phyloP scores from a whole-genome alignment of 2,888 invertebrate genomes.

The Lasioglossum vierecki region DNA sequence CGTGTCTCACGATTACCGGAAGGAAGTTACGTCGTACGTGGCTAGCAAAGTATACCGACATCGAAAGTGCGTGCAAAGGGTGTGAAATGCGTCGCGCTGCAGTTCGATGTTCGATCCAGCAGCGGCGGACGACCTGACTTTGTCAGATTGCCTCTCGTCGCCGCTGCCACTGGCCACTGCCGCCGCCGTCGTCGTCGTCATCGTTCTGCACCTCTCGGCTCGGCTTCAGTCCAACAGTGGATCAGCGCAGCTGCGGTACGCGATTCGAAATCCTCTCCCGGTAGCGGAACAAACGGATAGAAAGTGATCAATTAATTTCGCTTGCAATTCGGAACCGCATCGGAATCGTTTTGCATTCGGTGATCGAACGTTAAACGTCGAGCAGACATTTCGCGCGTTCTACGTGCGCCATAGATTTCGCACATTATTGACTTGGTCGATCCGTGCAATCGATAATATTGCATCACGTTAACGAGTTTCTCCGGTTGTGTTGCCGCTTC shows the following conservation, averaged over 20 bases:
- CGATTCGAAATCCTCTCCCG: conserved; percentile 60
- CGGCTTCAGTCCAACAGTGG: conserved; percentile 51
- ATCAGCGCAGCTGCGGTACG: conserved; percentile 51
- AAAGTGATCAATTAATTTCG: conserved; percentile 39
- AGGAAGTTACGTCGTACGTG: conserved; percentile 53
- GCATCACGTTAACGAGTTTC: conserved; percentile 39
- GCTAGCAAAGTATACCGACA: conserved; percentile 17
- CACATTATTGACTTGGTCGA: conserved; percentile 59
- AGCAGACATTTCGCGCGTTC: conserved; percentile 65
- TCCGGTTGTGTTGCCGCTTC: conserved; percentile 16
- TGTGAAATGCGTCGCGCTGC: conserved; percentile 71
- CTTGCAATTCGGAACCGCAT: conserved; percentile 27
- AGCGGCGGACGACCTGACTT: conserved; percentile 58
- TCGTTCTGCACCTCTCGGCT: conserved; percentile 33
- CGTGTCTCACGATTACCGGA: conserved; percentile 38
- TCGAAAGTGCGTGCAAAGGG: conserved; percentile 61
- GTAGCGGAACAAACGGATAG: conserved; percentile 46
- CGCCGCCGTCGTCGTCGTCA: background rate
- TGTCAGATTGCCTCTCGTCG: conserved; percentile 54
- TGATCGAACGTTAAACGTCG: conserved; percentile 43
- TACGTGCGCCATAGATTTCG: conserved; percentile 60
- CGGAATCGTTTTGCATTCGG: conserved; percentile 43
- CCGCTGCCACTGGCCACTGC: background rate
- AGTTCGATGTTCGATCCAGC: conserved; percentile 70
- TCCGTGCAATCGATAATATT: conserved; percentile 62